phyloP scores from a whole-genome alignment of 2,113 vertebrate genomes.

The Gallinago media region DNA sequence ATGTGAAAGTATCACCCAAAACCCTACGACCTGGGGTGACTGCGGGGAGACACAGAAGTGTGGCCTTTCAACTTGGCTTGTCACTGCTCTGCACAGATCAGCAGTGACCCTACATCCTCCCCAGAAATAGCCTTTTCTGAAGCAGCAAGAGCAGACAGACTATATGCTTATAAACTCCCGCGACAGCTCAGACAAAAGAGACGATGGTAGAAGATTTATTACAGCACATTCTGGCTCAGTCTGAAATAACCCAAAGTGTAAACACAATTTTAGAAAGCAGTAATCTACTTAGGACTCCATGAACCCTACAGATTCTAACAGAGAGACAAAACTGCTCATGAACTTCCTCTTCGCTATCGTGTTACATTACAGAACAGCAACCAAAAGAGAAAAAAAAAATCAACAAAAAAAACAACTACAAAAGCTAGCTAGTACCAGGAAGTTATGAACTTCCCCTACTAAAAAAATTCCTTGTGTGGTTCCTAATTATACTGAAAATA shows the following conservation, averaged over 20 bases:
- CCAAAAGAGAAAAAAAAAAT: not conserved
- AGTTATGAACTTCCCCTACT: conserved; percentile 59
- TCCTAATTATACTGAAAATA: conserved; percentile 50
- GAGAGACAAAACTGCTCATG: not conserved
- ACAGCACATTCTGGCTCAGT: not conserved
- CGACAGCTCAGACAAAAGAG: not conserved
- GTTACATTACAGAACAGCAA: conserved; percentile 31
- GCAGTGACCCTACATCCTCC: not conserved
- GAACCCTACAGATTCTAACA: not conserved
- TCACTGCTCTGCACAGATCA: not conserved
- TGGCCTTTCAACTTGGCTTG: not conserved
- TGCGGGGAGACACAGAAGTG: not conserved
- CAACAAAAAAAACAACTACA: not conserved
- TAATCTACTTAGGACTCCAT: not conserved
- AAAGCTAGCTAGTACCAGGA: conserved; percentile 60
- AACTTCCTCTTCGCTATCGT: conserved; percentile 55
- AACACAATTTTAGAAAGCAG: not conserved
- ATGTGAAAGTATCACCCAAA: conserved; percentile 14
- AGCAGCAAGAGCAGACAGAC: not conserved
- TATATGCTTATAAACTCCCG: not conserved
- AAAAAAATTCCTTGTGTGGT: conserved; percentile 54
- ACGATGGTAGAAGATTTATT: rapidly evolving
- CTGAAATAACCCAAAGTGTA: not conserved
- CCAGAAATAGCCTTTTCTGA: not conserved
- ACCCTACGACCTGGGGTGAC: not conserved